Percentiles rank a stretch among this genome's conserved stretches.
Evolutionary conservation across 2,888 invertebrate genomes (phyloP).

Genomic region (Philonicus albiceps): DNA sequence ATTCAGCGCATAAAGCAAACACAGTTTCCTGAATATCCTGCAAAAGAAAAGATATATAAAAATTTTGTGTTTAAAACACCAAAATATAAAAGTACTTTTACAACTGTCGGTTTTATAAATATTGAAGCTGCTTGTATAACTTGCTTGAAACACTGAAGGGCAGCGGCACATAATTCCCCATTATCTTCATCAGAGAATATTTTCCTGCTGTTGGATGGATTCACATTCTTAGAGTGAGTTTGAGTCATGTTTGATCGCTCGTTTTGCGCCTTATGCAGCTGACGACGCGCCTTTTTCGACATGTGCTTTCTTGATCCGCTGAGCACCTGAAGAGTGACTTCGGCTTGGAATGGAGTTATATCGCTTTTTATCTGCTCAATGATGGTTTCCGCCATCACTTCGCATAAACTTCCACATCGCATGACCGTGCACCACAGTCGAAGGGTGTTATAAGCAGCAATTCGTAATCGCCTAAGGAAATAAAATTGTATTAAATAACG

Average conservation of each 20-base stretch:
- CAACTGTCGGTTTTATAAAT: slow-evolving; percentile 52
- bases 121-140: slow-evolving; percentile 49
- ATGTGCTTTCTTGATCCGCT: slow-evolving; percentile 55
- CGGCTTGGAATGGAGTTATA: slow-evolving; percentile 53
- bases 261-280: slow-evolving; percentile 56
- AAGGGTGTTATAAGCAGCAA: slow-evolving; percentile 52
- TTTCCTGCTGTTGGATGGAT: slow-evolving; percentile 50
- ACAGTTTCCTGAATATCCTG: slow-evolving; percentile 53
- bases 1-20: slow-evolving; percentile 49
- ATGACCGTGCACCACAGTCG: slow-evolving; percentile 53
- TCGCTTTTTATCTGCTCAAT: slow-evolving; percentile 53
- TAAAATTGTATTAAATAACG: neutral
- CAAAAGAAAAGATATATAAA: slow-evolving; percentile 19
- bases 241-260: slow-evolving; percentile 54
- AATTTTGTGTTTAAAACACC: neutral
- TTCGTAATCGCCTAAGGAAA: slow-evolving; percentile 49
- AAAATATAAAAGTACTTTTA: slow-evolving; percentile 50
- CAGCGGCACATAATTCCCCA: slow-evolving; percentile 51
- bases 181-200: slow-evolving; percentile 51
- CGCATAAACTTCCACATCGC: slow-evolving; percentile 53
- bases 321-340: slow-evolving; percentile 54
- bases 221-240: slow-evolving; percentile 51
- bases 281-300: slow-evolving; percentile 57
- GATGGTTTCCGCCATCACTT: slow-evolving; percentile 52
- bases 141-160: slow-evolving; percentile 52